A percentile compares a stretch with the other conserved stretches of the same genome.
These are phyloP conservation scores for Nanger granti DNA, from an alignment of 2,113 vertebrate genomes.

Conservation along the genomic window DNA sequence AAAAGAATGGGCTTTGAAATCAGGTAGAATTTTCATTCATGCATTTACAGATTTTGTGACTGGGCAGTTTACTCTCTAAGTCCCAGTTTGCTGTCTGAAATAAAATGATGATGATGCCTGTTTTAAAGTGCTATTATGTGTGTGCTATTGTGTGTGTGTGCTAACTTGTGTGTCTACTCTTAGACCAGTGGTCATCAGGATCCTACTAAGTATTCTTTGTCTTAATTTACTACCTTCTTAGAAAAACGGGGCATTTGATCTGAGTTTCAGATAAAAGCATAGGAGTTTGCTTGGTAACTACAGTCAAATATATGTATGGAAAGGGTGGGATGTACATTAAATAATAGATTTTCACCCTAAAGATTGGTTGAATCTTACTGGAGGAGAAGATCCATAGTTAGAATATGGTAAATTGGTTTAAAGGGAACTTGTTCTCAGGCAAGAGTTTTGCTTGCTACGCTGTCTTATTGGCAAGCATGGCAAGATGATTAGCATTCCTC, in stretches of 20 bases:
- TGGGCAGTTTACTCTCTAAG: neutral
- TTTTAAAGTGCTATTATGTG: neutral
- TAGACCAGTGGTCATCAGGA: neutral
- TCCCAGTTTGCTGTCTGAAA: neutral
- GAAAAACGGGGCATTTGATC: neutral
- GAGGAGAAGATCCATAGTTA: neutral
- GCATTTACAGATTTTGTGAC: neutral
- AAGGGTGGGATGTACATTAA: accelerated
- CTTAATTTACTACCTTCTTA: neutral
- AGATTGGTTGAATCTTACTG: neutral
- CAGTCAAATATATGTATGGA: neutral
- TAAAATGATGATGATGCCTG: neutral
- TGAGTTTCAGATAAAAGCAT: neutral
- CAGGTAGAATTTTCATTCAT: neutral
- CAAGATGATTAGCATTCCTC: neutral
- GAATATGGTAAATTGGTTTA: neutral
- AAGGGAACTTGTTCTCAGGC: neutral
- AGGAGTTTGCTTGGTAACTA: neutral
- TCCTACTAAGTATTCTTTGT: neutral
- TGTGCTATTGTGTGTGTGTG: too few relatives aligned
- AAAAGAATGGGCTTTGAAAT: neutral
- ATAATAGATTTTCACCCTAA: neutral
- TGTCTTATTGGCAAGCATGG: neutral
- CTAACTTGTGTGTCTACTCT: neutral
- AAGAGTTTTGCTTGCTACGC: neutral